Conservation (phyloP, 2,888 invertebrate species). For the Ariolimax columbianus region DNA sequence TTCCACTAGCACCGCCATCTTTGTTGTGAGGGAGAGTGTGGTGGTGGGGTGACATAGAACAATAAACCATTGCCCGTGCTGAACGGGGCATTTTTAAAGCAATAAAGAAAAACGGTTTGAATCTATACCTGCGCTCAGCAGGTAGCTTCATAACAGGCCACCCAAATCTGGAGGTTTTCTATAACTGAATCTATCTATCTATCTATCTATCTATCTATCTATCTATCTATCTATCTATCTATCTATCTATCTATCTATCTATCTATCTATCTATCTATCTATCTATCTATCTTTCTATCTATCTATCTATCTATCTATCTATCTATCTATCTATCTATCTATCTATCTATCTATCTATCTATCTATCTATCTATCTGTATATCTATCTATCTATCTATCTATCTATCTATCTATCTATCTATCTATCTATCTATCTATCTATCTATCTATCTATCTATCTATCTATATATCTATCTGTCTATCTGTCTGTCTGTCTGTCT, state of each 20-base stretch:
- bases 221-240: slow-evolving; percentile 16
- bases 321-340: slow-evolving; percentile 15
- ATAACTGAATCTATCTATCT: slow-evolving; percentile 10
- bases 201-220: slow-evolving; percentile 17
- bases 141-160: neutral
- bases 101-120: neutral
- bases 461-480: neutral
- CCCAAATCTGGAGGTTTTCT: neutral
- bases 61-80: slow-evolving; percentile 12
- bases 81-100: neutral
- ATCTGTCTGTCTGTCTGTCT: too few relatives aligned
- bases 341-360: slow-evolving; percentile 16
- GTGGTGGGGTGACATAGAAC: neutral
- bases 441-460: neutral
- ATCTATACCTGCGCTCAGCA: neutral
- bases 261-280: slow-evolving; percentile 13
- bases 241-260: slow-evolving; percentile 10
- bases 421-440: neutral
- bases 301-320: slow-evolving; percentile 13
- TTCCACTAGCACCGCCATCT: neutral
- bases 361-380: slow-evolving; percentile 11
- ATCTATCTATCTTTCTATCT: slow-evolving; percentile 10
- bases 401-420: neutral
- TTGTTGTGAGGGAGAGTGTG: neutral
- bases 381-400: neutral